A percentile compares a stretch with the other conserved stretches of the same genome.
Conservation (phyloP, 2,797 vertebrate genomes). For the Siniperca scherzeri region DNA sequence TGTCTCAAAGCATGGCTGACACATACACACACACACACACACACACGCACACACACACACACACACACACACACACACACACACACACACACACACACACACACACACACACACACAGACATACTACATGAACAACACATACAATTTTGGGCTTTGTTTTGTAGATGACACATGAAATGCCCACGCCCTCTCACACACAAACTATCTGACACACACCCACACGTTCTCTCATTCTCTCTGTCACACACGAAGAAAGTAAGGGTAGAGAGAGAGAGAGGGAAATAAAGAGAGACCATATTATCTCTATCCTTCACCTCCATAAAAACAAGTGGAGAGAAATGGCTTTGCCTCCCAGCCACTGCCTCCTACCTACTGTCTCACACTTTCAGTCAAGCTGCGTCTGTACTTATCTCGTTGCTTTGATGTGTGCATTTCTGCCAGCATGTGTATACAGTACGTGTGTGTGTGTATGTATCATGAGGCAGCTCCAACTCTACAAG, state of each 20-base stretch:
- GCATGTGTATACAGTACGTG: conserved; percentile 2
- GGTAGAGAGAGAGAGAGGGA: conserved; percentile 21
- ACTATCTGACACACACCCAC: conserved; percentile 39
- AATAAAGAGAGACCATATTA: conserved; percentile 30
- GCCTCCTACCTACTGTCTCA: conserved; percentile 62
- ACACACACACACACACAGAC: conserved; percentile 22
- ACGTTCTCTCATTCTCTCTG: background rate
- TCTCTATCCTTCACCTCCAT: conserved; percentile 55
- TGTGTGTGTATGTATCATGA: conserved; percentile 28
- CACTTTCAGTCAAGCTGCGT: conserved; percentile 56
- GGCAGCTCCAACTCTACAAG: conserved; percentile 40
- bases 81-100: conserved; percentile 16
- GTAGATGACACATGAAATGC: conserved; percentile 34
- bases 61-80: background rate
- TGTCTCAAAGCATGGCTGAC: conserved; percentile 7
- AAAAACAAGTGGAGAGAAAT: conserved; percentile 52
- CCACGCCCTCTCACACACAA: conserved; percentile 32
- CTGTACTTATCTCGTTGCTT: conserved; percentile 60
- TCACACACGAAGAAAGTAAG: conserved; percentile 14
- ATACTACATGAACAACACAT: background rate
- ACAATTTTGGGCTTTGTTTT: conserved; percentile 28
- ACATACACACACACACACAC: conserved; percentile 20
- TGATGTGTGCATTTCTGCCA: conserved; percentile 50
- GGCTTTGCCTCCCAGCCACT: conserved; percentile 50
- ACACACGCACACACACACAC: conserved; percentile 3